Evolutionary conservation across 2,797 vertebrate species (phyloP).

Genomic region (Melanotaenia maccullochi): DNA sequence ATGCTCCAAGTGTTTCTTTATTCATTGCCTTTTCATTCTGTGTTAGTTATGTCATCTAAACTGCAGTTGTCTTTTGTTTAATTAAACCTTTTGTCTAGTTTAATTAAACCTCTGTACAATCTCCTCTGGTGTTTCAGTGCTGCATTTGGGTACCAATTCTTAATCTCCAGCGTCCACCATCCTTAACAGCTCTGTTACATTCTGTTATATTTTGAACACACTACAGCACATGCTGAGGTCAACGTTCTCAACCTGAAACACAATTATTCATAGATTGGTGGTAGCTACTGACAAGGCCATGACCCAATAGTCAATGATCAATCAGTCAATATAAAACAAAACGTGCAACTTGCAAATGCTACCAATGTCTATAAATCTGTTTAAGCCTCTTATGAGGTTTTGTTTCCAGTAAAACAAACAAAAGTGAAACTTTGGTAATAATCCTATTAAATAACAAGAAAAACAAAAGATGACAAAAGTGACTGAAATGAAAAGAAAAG

Average conservation of each 20-base stretch:
- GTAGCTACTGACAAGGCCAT: constrained; percentile 31
- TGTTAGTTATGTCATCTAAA: too few relatives aligned
- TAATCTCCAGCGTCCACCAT: too few relatives aligned
- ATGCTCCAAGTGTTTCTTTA: too few relatives aligned
- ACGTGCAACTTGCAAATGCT: constrained; percentile 7
- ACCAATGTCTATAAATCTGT: background rate
- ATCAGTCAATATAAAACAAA: constrained; percentile 6
- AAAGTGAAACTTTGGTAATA: background rate
- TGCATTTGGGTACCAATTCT: too few relatives aligned
- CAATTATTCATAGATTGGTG: constrained; percentile 34
- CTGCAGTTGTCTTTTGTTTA: too few relatives aligned
- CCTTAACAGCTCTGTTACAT: too few relatives aligned
- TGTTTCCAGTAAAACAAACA: background rate
- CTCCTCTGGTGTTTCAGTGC: too few relatives aligned
- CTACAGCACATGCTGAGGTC: constrained; percentile 26
- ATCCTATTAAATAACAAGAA: background rate
- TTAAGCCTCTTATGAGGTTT: background rate
- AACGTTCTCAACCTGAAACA: constrained; percentile 35
- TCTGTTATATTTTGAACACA: constrained; percentile 27
- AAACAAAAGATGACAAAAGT: background rate
- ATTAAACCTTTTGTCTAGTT: too few relatives aligned
- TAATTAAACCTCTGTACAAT: too few relatives aligned
- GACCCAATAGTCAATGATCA: constrained; percentile 12
- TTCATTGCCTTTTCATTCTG: too few relatives aligned
- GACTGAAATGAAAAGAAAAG: background rate